phyloP scores from a whole-genome alignment of 2,888 invertebrate genomes.

The Aleiodes testaceus region DNA sequence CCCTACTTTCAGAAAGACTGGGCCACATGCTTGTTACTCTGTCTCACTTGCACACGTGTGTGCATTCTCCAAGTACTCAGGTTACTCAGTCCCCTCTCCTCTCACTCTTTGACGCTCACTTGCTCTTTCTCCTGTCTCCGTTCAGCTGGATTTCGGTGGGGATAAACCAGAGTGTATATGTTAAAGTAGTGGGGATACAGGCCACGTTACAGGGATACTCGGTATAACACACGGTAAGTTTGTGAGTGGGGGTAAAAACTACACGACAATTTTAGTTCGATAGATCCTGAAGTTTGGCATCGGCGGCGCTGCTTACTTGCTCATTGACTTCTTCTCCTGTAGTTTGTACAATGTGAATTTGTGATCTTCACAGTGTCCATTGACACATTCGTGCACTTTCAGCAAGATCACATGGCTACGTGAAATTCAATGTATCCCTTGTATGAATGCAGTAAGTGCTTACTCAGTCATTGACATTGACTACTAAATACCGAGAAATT shows the following conservation, averaged over 20 bases:
- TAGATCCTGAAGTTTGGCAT: constrained; percentile 71
- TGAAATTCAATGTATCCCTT: constrained; percentile 33
- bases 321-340: constrained; percentile 71
- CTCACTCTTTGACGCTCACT: constrained; percentile 17
- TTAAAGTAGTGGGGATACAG: constrained; percentile 46
- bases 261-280: constrained; percentile 73
- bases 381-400: constrained; percentile 22
- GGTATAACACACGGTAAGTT: constrained; percentile 41
- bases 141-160: constrained; percentile 38
- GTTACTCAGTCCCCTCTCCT: constrained; percentile 23
- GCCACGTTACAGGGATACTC: constrained; percentile 22
- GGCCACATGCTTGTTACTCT: neutral
- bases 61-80: constrained; percentile 58
- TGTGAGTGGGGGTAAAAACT: constrained; percentile 61
- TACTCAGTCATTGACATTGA: no score
- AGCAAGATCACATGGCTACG: neutral
- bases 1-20: constrained; percentile 43
- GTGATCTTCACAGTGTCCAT: constrained; percentile 70
- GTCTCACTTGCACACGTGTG: constrained; percentile 55
- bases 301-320: constrained; percentile 70
- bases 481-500: no score
- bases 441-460: constrained; percentile 42
- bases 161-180: constrained; percentile 20
- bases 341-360: constrained; percentile 70
- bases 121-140: constrained; percentile 48